These are phyloP conservation scores for Procavia capensis DNA, from an alignment of 2,113 vertebrate genomes.

Conservation along the genomic window DNA sequence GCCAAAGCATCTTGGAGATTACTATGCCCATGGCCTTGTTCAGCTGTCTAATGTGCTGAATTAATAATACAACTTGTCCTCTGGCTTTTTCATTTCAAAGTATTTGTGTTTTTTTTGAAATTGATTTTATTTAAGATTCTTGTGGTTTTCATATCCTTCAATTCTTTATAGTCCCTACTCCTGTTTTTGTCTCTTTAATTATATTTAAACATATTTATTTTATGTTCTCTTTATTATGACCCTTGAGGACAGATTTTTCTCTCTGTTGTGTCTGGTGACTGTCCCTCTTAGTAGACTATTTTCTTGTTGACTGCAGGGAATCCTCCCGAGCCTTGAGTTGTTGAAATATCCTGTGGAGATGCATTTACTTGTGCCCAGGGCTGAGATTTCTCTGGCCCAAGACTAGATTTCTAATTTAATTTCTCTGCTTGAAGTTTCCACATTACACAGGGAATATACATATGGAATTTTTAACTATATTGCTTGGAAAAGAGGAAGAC, in stretches of 20 bases:
- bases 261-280: neutral
- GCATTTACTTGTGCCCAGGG: neutral
- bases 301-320: neutral
- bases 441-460: neutral
- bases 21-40: neutral
- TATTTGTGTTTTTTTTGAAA: neutral
- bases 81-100: neutral
- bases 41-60: neutral
- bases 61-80: neutral
- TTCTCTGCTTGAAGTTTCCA: neutral
- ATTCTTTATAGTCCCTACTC: neutral
- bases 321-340: neutral
- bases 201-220: neutral
- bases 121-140: slow-evolving; percentile 7
- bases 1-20: neutral
- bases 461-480: neutral
- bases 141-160: neutral
- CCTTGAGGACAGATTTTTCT: neutral
- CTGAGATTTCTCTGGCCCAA: neutral
- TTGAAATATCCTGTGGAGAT: neutral
- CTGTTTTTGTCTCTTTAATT: neutral
- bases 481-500: too few relatives aligned
- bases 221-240: neutral
- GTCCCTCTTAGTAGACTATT: neutral
- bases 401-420: neutral